Percentiles rank a stretch among this genome's conserved stretches.
phyloP scores from a whole-genome alignment of 2,797 vertebrate genomes.

The Catharus ustulatus region DNA sequence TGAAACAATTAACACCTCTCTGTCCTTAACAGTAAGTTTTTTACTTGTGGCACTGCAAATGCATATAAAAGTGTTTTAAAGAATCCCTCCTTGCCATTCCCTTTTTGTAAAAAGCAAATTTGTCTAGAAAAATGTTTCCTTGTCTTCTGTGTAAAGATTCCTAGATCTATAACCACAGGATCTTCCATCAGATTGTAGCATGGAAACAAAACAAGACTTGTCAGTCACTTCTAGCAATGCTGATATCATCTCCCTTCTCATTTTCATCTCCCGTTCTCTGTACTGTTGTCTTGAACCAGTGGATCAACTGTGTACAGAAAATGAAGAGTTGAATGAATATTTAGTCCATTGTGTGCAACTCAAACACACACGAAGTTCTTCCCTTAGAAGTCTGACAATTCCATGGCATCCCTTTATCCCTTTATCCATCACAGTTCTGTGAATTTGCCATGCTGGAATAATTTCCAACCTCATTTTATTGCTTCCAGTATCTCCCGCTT shows the following conservation, averaged over 20 bases:
- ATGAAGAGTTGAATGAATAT: neutral
- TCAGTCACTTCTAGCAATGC: neutral
- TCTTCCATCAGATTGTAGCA: neutral
- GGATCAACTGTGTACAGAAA: neutral
- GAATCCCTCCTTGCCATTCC: fast-evolving
- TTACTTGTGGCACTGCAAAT: neutral
- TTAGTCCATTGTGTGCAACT: neutral
- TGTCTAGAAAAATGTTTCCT: neutral
- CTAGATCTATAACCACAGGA: neutral
- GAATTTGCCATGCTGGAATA: neutral
- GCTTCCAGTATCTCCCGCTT: neutral
- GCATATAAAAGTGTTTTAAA: neutral
- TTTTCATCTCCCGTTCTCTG: neutral
- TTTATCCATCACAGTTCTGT: neutral
- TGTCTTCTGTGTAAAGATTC: neutral
- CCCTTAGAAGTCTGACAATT: neutral
- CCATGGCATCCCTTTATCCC: neutral
- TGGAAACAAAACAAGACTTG: neutral
- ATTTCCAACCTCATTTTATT: neutral
- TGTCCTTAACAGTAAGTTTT: neutral
- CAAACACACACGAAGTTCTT: fast-evolving
- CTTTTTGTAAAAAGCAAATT: neutral
- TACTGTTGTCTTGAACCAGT: neutral
- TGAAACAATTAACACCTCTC: neutral
- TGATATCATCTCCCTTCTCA: neutral